A percentile compares a stretch with the other conserved stretches of the same genome.
Evolutionary conservation across 2,888 invertebrate species (phyloP).

Genomic region (Deilephila porcellus): DNA sequence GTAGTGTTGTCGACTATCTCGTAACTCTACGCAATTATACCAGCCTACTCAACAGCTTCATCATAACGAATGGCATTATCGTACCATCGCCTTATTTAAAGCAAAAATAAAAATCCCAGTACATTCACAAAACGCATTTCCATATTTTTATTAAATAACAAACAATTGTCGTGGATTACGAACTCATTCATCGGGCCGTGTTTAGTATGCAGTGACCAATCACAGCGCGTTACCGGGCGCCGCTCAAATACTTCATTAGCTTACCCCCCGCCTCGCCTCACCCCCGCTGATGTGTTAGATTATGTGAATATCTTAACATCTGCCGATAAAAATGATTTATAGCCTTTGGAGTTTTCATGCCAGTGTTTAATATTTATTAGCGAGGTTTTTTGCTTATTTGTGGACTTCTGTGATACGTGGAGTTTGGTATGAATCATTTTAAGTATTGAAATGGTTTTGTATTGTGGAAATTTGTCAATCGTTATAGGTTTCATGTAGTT

Average conservation of each 20-base stretch:
- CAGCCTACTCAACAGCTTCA: no score
- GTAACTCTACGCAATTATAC: no score
- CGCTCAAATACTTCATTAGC: slow-evolving; percentile 36
- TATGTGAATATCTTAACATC: slow-evolving; percentile 25
- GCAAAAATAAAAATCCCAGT: no score
- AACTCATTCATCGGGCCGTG: slow-evolving; percentile 5
- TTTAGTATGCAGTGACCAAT: slow-evolving; percentile 35
- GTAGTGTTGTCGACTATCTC: no score
- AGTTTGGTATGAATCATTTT: no score
- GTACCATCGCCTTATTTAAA: no score
- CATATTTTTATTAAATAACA: slow-evolving; percentile 1
- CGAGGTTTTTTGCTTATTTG: no score
- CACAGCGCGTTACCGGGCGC: slow-evolving; percentile 18
- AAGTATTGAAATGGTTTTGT: no score
- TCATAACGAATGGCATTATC: no score
- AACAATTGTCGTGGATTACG: slow-evolving; percentile 4
- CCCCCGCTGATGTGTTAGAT: neutral
- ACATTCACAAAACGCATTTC: neutral
- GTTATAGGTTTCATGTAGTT: no score
- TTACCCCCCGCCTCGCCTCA: slow-evolving; percentile 8
- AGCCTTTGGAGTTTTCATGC: slow-evolving; percentile 3
- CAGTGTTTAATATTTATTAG: slow-evolving; percentile 6
- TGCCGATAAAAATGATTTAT: slow-evolving; percentile 26
- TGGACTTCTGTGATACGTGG: neutral
- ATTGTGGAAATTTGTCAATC: no score